phyloP scores from a whole-genome alignment of 2,113 vertebrate species.

The Rynchops niger region DNA sequence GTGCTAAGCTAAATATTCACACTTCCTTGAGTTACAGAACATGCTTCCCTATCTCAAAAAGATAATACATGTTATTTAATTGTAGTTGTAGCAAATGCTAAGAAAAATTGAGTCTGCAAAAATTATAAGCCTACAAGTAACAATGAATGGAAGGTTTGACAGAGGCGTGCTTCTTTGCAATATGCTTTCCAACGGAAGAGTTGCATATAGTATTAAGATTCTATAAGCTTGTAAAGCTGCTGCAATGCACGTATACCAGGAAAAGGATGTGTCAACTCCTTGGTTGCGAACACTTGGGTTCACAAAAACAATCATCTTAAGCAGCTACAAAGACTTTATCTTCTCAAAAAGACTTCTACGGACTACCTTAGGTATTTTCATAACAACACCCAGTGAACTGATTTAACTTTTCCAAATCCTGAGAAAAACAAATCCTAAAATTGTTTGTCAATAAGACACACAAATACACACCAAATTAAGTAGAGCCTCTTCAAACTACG shows the following conservation, averaged over 20 bases:
- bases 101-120: not conserved
- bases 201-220: not conserved
- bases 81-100: too few relatives aligned
- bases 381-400: not conserved
- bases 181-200: not conserved
- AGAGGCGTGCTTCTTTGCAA: not conserved
- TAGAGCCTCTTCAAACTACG: not conserved
- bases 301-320: not conserved
- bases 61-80: not conserved
- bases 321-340: not conserved
- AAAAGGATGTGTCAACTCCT: not conserved
- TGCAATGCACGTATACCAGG: not conserved
- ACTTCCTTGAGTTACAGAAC: not conserved
- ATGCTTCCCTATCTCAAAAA: not conserved
- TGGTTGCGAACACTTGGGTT: not conserved
- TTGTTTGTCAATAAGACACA: not conserved
- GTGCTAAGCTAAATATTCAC: not conserved
- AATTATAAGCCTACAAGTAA: not conserved
- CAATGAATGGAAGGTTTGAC: not conserved
- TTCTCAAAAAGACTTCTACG: not conserved
- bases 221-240: not conserved
- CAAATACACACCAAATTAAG: not conserved
- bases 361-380: not conserved
- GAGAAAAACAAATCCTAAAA: not conserved
- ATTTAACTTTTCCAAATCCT: not conserved